Conservation (phyloP, 2,888 invertebrate species). For the Artemia sinica region DNA sequence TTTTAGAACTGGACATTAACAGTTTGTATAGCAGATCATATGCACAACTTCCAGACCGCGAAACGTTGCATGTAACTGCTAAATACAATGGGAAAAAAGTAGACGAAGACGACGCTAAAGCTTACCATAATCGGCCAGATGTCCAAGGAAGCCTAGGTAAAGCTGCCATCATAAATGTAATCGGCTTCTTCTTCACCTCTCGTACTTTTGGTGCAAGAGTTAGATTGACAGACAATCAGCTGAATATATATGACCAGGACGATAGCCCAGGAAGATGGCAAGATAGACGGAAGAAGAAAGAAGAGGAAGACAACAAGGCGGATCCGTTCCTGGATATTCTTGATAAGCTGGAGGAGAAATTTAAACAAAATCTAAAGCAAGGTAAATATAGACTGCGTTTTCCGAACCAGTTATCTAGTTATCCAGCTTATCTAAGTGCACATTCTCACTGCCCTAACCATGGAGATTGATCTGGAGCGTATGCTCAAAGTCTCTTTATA, state of each 20-base stretch:
- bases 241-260: conserved; percentile 28
- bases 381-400: too few species aligned
- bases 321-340: too few species aligned
- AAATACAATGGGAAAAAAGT: not conserved
- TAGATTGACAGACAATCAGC: conserved; percentile 27
- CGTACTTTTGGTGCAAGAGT: conserved; percentile 31
- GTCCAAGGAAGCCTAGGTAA: not conserved
- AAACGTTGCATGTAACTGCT: conserved; percentile 10
- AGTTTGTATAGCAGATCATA: conserved; percentile 2
- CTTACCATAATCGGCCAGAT: not conserved
- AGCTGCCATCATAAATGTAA: conserved; percentile 27
- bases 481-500: too few species aligned
- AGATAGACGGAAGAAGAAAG: too few species aligned
- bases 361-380: too few species aligned
- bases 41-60: not conserved
- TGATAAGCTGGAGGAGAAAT: too few species aligned
- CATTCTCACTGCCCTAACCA: too few species aligned
- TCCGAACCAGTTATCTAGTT: too few species aligned
- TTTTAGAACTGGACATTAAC: not conserved
- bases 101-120: not conserved
- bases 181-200: conserved; percentile 30
- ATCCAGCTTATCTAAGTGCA: too few species aligned
- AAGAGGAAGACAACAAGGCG: too few species aligned
- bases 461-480: too few species aligned
- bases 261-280: conserved; percentile 19